These are phyloP conservation scores for Hedya salicella DNA, from an alignment of 2,888 invertebrate genomes.

Conservation along the genomic window DNA sequence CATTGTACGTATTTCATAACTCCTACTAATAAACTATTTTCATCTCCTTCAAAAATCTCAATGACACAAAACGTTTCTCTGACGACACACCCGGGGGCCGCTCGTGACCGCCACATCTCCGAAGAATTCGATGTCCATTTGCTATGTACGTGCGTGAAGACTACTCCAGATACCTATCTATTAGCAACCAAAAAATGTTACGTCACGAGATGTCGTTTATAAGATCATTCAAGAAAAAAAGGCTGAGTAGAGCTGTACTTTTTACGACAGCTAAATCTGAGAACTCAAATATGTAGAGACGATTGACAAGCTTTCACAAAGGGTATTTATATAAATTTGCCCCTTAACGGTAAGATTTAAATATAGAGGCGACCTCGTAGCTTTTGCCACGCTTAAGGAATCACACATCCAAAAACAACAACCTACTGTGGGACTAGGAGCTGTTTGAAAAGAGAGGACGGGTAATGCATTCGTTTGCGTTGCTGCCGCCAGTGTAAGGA, in stretches of 20 bases:
- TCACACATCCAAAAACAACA: too few relatives aligned
- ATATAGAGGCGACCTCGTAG: too few relatives aligned
- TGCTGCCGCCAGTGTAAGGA: conserved; percentile 46
- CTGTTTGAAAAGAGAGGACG: background rate
- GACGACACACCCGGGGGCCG: conserved; percentile 51
- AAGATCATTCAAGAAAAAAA: conserved; percentile 8
- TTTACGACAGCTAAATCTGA: background rate
- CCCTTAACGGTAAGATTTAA: too few relatives aligned
- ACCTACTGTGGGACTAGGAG: too few relatives aligned
- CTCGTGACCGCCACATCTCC: conserved; percentile 68
- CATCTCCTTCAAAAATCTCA: conserved; percentile 4
- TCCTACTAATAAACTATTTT: background rate
- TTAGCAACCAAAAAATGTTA: conserved; percentile 38
- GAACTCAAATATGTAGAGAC: background rate
- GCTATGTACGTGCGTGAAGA: conserved; percentile 74
- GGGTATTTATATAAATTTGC: too few relatives aligned
- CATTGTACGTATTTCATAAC: background rate
- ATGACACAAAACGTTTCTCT: conserved; percentile 11
- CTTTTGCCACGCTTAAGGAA: too few relatives aligned
- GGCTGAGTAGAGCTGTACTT: background rate
- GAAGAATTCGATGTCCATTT: conserved; percentile 71
- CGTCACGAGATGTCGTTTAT: conserved; percentile 39
- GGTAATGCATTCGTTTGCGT: conserved; percentile 36
- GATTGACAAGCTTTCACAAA: too few relatives aligned
- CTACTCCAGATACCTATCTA: conserved; percentile 49